Conservation (phyloP, 2,888 invertebrate genomes). For the Lepidonotus clava region DNA sequence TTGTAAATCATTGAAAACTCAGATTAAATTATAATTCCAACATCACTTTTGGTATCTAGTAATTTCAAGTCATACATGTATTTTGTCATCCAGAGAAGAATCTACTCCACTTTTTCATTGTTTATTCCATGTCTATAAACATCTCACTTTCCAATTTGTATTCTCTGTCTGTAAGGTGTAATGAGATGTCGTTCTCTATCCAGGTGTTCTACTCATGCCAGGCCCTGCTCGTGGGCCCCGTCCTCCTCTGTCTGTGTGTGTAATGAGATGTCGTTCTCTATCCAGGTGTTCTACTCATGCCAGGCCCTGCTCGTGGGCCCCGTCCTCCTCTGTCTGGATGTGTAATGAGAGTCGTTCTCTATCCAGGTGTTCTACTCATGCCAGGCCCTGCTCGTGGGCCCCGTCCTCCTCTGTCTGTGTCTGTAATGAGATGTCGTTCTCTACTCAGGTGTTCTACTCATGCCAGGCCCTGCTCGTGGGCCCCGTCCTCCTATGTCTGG, state of each 20-base stretch:
- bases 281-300: background rate
- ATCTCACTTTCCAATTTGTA: no score
- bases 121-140: no score
- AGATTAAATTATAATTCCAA: no score
- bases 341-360: background rate
- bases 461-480: background rate
- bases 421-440: background rate
- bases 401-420: background rate
- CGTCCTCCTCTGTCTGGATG: background rate
- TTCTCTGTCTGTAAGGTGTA: no score
- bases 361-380: background rate
- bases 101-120: no score
- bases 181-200: background rate
- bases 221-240: conserved; percentile 5
- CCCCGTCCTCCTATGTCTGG: background rate
- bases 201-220: background rate
- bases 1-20: no score
- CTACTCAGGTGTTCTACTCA: background rate
- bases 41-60: no score
- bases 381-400: conserved; percentile 21
- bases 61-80: no score
- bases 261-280: background rate
- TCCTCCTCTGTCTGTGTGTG: background rate
- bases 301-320: conserved; percentile 33
- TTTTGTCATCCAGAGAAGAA: no score